These are phyloP conservation scores for Antigone vipio DNA, from an alignment of 2,113 vertebrate genomes.

Conservation along the genomic window DNA sequence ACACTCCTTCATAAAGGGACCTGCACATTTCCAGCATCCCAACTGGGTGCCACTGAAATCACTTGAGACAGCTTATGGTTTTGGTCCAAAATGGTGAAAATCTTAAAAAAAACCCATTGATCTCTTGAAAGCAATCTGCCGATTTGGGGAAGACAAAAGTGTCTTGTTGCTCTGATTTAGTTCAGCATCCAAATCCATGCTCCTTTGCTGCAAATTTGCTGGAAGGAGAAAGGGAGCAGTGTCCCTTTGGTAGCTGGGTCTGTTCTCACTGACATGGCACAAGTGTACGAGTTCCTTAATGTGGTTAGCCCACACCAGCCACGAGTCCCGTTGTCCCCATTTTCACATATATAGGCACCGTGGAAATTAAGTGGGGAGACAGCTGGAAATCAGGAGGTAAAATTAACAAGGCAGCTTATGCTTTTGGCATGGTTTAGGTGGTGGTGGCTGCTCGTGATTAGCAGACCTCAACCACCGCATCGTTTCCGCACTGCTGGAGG, in stretches of 20 bases:
- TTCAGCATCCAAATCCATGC: background rate
- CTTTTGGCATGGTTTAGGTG: background rate
- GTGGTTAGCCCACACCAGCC: background rate
- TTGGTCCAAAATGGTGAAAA: background rate
- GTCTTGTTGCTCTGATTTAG: background rate
- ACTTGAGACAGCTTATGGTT: background rate
- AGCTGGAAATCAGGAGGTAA: background rate
- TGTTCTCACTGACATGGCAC: background rate
- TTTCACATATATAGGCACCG: rapidly evolving
- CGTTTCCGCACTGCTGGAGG: background rate
- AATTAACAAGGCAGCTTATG: background rate
- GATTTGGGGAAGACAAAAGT: background rate
- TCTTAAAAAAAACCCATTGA: background rate
- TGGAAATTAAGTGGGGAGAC: background rate
- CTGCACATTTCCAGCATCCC: background rate
- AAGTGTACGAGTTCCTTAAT: rapidly evolving
- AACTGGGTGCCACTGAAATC: background rate
- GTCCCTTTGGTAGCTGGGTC: background rate
- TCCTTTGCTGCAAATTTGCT: background rate
- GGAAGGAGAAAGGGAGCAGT: background rate
- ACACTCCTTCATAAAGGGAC: background rate
- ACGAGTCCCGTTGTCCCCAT: rapidly evolving
- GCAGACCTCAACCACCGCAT: background rate
- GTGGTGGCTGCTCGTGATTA: rapidly evolving
- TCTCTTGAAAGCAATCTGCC: background rate